Percentiles rank a stretch among this genome's conserved stretches.
phyloP scores from a whole-genome alignment of 2,113 vertebrate species.

The Megalops atlanticus region DNA sequence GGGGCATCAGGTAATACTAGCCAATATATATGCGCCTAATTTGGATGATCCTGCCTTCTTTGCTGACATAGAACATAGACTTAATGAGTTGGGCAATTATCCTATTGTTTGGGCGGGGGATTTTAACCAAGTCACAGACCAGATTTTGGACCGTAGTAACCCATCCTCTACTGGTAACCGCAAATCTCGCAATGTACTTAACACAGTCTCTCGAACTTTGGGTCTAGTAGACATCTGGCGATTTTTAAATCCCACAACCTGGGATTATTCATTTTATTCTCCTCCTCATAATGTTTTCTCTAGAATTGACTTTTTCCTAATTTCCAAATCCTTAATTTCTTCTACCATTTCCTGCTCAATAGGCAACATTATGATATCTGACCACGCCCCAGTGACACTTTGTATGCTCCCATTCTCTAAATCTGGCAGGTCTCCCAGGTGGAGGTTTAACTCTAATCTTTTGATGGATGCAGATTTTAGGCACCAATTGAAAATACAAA shows the following conservation, averaged over 20 bases:
- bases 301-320: conserved; percentile 8
- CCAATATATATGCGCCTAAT: neutral
- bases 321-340: conserved; percentile 9
- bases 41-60: neutral
- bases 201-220: too few species aligned
- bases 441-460: conserved; percentile 3
- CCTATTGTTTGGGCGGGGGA: neutral
- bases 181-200: too few species aligned
- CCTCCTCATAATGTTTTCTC: conserved; percentile 4
- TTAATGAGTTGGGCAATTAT: neutral
- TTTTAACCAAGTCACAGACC: too few species aligned
- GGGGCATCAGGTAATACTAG: neutral
- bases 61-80: neutral
- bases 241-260: neutral
- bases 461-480: neutral
- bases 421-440: neutral
- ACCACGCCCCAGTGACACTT: too few species aligned
- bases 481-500: conserved; percentile 6
- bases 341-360: too few species aligned
- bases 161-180: too few species aligned
- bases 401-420: neutral
- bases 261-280: conserved; percentile 18
- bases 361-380: too few species aligned
- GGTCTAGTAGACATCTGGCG: conserved; percentile 17
- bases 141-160: neutral